Conservation (phyloP, 2,888 invertebrate genomes). For the Latheticus oryzae region DNA sequence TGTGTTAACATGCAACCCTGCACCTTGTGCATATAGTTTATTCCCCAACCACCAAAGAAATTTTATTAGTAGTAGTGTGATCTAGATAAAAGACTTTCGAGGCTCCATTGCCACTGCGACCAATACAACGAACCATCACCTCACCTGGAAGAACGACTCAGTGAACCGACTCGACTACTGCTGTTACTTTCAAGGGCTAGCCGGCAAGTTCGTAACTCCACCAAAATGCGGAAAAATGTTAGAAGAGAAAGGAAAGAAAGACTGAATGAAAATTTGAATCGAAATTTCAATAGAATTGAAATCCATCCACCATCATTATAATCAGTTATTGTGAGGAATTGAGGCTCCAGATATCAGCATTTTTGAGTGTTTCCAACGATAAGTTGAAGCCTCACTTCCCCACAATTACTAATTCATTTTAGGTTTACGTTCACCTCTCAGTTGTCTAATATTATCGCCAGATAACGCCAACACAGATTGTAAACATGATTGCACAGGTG, state of each 20-base stretch:
- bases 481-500: too few relatives aligned
- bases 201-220: conserved; percentile 3
- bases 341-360: too few relatives aligned
- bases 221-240: background rate
- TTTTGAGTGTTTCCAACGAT: too few relatives aligned
- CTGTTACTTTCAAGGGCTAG: too few relatives aligned
- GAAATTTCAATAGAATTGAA: too few relatives aligned
- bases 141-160: conserved; percentile 57
- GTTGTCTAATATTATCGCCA: too few relatives aligned
- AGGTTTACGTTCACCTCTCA: too few relatives aligned
- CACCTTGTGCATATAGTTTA: conserved; percentile 55
- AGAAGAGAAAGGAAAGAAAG: background rate
- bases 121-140: conserved; percentile 50
- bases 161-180: conserved; percentile 47
- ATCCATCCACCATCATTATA: too few relatives aligned
- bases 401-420: too few relatives aligned
- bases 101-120: conserved; percentile 54
- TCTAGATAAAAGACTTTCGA: conserved; percentile 44
- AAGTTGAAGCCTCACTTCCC: too few relatives aligned
- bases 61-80: conserved; percentile 48
- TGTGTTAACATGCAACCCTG: conserved; percentile 58
- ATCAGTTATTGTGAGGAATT: too few relatives aligned
- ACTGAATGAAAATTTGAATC: background rate
- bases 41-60: conserved; percentile 60
- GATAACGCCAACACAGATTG: too few relatives aligned